Evolutionary conservation across 2,113 vertebrate species (phyloP), one percentile per base, ranked within the genome.

Genomic region (Lagenorhynchus albirostris): DNA sequence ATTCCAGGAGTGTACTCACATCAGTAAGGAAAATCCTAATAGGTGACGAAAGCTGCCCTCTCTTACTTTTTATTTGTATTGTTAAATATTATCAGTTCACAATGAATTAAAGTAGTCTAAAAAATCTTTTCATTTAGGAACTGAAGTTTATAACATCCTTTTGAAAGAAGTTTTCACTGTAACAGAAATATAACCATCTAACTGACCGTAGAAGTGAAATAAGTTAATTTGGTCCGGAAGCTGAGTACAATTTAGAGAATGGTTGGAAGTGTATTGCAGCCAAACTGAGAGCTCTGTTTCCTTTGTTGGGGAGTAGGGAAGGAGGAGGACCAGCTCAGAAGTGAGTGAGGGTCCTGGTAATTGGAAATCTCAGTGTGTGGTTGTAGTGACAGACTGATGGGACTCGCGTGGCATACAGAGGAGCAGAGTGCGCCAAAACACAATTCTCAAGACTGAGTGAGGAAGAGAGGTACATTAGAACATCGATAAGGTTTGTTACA

Each of bases 161-260:
- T n/a, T 67, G 55, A 92, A 89, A 92, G 1, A 25, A 68, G 4
- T 77, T 90, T 95, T 79, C 83, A 68, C 10, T 87, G 1, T 67
- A 77, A 47, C 23, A 92, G 89, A 86, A 77, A 70, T 96, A 93
- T 73, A 94, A 25, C n/a, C 36, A 68, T 65, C 6, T 31, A 95
- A 50, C 70, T 85, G 63, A 79, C 29, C 1, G 1, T 87, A 21
- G 63, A 73, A 55, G 65, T 95, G 25, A 93, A 94, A 70, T 36
- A 80, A 97, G 36, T 58, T 95, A 81, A 85, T 76, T 80, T 96
- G 58, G 71, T 91, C 20, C n/a, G 65, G 68, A 96, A 21, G 21
- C 21, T 93, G 70, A 58, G 55, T 20, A 36, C 68, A 91, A 8
- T 33, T 2, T 36, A 63, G 38, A 71, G 31, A 74, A 20, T 8